Conservation (phyloP, 1,140 invertebrate species). For the Drosophila sp. region DNA sequence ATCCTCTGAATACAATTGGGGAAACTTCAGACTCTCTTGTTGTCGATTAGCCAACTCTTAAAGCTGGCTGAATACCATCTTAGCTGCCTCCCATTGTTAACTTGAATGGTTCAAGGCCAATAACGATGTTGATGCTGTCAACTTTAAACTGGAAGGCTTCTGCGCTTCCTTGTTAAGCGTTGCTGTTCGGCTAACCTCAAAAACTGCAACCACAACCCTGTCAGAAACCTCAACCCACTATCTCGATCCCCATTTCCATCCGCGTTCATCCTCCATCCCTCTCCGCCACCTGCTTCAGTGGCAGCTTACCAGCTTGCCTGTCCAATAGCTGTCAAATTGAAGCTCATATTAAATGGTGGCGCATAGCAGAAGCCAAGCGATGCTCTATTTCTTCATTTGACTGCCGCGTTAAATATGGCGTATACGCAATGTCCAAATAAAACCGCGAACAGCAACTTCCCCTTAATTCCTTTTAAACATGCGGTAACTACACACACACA, state of each 20-base stretch:
- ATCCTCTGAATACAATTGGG: neutral
- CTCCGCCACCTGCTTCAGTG: neutral
- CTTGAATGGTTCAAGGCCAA: slow-evolving; percentile 25
- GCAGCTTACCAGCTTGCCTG: slow-evolving; percentile 45
- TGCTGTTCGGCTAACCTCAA: slow-evolving; percentile 24
- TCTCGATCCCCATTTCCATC: neutral
- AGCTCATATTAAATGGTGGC: slow-evolving; percentile 67
- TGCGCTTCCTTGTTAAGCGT: neutral
- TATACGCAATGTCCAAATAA: slow-evolving; percentile 41
- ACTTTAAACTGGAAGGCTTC: slow-evolving; percentile 3
- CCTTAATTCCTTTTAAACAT: slow-evolving; percentile 56
- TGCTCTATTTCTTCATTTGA: slow-evolving; percentile 29
- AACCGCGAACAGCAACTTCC: slow-evolving; percentile 20
- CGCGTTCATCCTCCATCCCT: too few species aligned
- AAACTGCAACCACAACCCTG: slow-evolving; percentile 42
- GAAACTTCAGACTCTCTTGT: neutral
- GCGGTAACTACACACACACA: neutral
- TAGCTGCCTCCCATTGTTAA: neutral
- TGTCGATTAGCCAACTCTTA: neutral
- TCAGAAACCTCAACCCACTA: neutral
- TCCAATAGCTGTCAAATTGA: slow-evolving; percentile 79
- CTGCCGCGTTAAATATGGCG: slow-evolving; percentile 26
- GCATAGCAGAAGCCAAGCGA: slow-evolving; percentile 21
- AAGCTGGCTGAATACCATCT: neutral
- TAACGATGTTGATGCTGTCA: neutral